Percentiles rank a stretch among this genome's conserved stretches.
Conservation (phyloP, 1,140 invertebrate genomes). For the Drosophila kurseongensis region DNA sequence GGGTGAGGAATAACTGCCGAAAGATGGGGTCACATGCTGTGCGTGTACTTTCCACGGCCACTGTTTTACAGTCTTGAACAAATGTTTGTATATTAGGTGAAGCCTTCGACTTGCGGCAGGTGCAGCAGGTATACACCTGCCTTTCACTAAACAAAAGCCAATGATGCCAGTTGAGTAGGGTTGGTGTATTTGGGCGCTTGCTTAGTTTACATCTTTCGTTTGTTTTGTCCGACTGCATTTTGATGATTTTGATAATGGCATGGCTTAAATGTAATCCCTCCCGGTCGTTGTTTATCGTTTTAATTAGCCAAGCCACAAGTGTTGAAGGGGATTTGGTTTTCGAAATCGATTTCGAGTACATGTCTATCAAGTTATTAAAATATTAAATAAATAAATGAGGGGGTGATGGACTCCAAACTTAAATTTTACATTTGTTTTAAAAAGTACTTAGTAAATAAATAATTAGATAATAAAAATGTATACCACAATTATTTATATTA, state of each 20-base stretch:
- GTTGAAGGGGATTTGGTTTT: background rate
- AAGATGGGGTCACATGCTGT: slow-evolving; percentile 35
- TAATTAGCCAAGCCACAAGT: slow-evolving; percentile 29
- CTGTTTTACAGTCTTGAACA: slow-evolving; percentile 34
- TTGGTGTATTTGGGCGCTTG: slow-evolving; percentile 3
- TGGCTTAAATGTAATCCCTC: slow-evolving; percentile 20
- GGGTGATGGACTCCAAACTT: background rate
- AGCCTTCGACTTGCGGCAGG: slow-evolving; percentile 32
- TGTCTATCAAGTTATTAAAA: too few relatives aligned
- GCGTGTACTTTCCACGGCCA: slow-evolving; percentile 40
- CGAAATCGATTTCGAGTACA: background rate
- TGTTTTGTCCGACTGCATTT: slow-evolving; percentile 26
- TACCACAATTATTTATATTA: too few relatives aligned
- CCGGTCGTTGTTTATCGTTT: slow-evolving; percentile 20
- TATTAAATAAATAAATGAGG: background rate
- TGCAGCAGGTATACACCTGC: slow-evolving; percentile 38
- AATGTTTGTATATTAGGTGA: slow-evolving; percentile 49
- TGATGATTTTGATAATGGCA: slow-evolving; percentile 35
- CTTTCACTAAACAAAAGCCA: slow-evolving; percentile 51
- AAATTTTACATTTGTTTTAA: too few relatives aligned
- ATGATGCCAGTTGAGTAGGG: slow-evolving; percentile 17
- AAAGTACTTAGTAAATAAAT: too few relatives aligned
- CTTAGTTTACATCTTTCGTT: slow-evolving; percentile 29
- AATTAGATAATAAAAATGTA: too few relatives aligned
- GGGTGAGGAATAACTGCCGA: slow-evolving; percentile 48